A percentile compares a stretch with the other conserved stretches of the same genome.
Conservation (phyloP, 2,113 vertebrate genomes). For the Hippocampus mohnikei region DNA sequence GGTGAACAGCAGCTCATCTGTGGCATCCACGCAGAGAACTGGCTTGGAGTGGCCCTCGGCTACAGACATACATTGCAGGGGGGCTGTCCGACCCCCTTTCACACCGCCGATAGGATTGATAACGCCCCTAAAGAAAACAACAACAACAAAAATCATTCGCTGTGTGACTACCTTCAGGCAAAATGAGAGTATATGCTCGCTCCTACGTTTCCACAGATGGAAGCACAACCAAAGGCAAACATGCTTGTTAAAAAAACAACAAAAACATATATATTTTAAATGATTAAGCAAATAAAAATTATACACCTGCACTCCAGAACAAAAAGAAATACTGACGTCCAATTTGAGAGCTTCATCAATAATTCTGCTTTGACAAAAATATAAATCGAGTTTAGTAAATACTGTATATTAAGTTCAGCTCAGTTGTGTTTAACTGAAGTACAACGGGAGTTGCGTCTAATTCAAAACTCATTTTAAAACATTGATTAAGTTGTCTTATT, state of each 20-base stretch:
- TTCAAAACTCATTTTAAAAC: too few species aligned
- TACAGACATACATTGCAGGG: conserved; percentile 87
- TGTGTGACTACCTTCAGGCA: conserved; percentile 16
- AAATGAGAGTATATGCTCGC: conserved; percentile 4
- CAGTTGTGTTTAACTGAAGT: too few species aligned
- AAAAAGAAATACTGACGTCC: not conserved
- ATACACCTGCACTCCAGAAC: not conserved
- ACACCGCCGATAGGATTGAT: conserved; percentile 87
- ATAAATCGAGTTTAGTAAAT: too few species aligned
- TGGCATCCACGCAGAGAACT: conserved; percentile 92
- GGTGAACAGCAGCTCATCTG: conserved; percentile 91
- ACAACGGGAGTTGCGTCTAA: too few species aligned
- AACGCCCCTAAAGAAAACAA: conserved; percentile 79
- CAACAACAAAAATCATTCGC: conserved; percentile 4
- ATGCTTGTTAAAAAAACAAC: conserved; percentile 30
- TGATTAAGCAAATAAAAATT: not conserved
- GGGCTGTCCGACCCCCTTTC: conserved; percentile 86
- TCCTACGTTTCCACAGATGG: not conserved
- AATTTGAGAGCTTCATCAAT: not conserved
- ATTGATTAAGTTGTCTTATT: too few species aligned
- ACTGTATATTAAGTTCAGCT: too few species aligned
- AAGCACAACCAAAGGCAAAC: conserved; percentile 21
- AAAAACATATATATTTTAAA: too few species aligned
- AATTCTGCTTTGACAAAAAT: not conserved
- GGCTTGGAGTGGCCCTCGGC: conserved; percentile 96